phyloP scores from a whole-genome alignment of 1,140 invertebrate genomes.

The Araneus ventricosus region DNA sequence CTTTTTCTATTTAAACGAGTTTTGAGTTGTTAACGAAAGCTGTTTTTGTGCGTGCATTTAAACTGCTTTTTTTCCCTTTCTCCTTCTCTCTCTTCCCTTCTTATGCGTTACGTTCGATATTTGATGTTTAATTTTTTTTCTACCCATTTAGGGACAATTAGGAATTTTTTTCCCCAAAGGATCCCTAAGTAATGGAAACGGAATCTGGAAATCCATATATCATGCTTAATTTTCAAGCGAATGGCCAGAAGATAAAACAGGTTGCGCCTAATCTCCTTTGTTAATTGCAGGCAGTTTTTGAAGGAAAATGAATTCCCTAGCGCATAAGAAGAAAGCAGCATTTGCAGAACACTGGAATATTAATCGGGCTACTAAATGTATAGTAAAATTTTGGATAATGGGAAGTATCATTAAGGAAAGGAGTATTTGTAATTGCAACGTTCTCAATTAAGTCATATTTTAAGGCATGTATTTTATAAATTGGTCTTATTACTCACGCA shows the following conservation, averaged over 20 bases:
- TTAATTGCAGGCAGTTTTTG: slow-evolving; percentile 9
- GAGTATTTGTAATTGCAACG: neutral
- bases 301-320: neutral
- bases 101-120: neutral
- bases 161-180: slow-evolving; percentile 8
- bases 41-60: slow-evolving; percentile 6
- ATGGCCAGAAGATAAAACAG: slow-evolving; percentile 23
- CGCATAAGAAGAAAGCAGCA: neutral
- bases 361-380: neutral
- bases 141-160: slow-evolving; percentile 41
- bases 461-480: too few relatives aligned
- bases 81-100: too few relatives aligned
- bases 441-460: neutral
- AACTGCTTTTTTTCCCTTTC: neutral
- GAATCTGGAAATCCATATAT: slow-evolving; percentile 42
- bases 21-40: slow-evolving; percentile 43
- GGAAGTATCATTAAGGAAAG: neutral
- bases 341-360: neutral
- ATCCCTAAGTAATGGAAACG: neutral
- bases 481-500: too few relatives aligned
- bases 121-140: slow-evolving; percentile 13
- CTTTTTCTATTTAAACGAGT: slow-evolving; percentile 1
- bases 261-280: slow-evolving; percentile 6
- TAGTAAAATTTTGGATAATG: neutral
- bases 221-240: slow-evolving; percentile 31